Conservation (phyloP, 2,888 invertebrate species). For the Drosophila mettleri region DNA sequence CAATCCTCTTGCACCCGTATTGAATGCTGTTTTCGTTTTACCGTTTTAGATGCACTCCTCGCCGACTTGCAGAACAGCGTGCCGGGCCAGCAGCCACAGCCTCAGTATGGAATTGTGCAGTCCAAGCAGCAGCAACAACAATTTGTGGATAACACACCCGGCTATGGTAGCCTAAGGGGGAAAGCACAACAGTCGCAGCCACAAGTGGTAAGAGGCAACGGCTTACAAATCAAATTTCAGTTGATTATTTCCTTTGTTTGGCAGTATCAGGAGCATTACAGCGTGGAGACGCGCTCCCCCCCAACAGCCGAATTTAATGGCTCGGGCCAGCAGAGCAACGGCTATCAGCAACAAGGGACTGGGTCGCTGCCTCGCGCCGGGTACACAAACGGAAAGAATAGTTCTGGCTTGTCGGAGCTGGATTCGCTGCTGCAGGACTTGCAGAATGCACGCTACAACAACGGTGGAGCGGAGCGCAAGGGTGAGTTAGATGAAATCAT, state of each 20-base stretch:
- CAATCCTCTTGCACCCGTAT: neutral
- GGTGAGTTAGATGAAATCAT: conserved; percentile 75
- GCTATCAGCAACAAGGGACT: conserved; percentile 79
- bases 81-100: conserved; percentile 86
- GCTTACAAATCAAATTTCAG: neutral
- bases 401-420: conserved; percentile 92
- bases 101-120: conserved; percentile 9
- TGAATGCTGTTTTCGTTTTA: conserved; percentile 1
- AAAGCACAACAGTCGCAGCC: conserved; percentile 86
- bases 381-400: conserved; percentile 69
- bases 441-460: conserved; percentile 90
- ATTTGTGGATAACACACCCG: conserved; percentile 83
- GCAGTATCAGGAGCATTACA: conserved; percentile 83
- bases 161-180: conserved; percentile 92
- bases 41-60: conserved; percentile 93
- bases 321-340: conserved; percentile 68
- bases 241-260: neutral
- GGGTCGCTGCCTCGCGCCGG: conserved; percentile 75
- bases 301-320: conserved; percentile 63
- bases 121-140: conserved; percentile 51
- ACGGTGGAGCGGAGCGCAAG: conserved; percentile 84
- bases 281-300: conserved; percentile 81
- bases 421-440: conserved; percentile 96
- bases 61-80: conserved; percentile 98
- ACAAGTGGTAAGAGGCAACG: conserved; percentile 87